These are phyloP conservation scores for Telenomus remus DNA, from an alignment of 1,140 invertebrate species.

Conservation along the genomic window DNA sequence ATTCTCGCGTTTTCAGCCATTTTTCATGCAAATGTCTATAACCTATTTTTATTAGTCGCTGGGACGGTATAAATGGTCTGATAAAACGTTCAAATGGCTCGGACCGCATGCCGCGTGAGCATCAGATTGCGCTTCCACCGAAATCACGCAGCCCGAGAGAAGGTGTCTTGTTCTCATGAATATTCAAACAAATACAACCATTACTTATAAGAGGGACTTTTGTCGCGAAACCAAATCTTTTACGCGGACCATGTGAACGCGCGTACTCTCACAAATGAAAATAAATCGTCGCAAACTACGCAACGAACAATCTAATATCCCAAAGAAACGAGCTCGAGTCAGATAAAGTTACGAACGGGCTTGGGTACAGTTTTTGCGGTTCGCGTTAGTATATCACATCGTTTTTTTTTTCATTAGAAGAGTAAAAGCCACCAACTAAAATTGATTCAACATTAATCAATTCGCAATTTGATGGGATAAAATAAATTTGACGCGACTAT, in stretches of 20 bases:
- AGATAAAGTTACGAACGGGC: background rate
- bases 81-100: conserved; percentile 65
- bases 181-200: conserved; percentile 64
- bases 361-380: no score
- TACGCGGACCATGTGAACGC: conserved; percentile 28
- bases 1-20: conserved; percentile 64
- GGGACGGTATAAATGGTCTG: conserved; percentile 68
- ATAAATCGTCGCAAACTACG: conserved; percentile 26
- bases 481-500: background rate
- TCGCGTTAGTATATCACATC: background rate
- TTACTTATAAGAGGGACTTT: conserved; percentile 60
- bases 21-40: conserved; percentile 65
- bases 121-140: conserved; percentile 31
- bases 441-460: conserved; percentile 38
- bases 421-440: conserved; percentile 23
- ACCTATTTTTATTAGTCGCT: conserved; percentile 63
- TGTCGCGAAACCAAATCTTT: conserved; percentile 25
- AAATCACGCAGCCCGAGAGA: conserved; percentile 30
- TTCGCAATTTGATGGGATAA: conserved; percentile 14
- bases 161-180: conserved; percentile 62
- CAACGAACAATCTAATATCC: conserved; percentile 4
- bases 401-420: conserved; percentile 18
- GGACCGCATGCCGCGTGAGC: conserved; percentile 42
- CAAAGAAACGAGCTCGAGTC: conserved; percentile 7
- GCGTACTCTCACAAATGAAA: conserved; percentile 5